These are phyloP conservation scores for Ochlodes sylvanus DNA, from an alignment of 2,888 invertebrate genomes.

Conservation along the genomic window DNA sequence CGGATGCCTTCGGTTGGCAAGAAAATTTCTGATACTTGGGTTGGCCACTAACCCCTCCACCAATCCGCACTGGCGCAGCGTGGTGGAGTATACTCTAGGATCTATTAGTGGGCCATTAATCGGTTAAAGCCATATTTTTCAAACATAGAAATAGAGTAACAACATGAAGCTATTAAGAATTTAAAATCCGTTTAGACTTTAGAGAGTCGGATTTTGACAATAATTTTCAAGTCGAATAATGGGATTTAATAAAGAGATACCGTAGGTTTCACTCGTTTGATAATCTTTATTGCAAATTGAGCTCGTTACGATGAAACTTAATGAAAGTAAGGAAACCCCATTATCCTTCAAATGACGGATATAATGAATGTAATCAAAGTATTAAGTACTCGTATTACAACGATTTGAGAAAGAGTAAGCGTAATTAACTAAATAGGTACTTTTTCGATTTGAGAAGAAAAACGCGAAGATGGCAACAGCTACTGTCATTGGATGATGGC, in stretches of 20 bases:
- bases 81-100: too few species aligned
- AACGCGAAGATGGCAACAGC: too few species aligned
- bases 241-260: conserved; percentile 40
- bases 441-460: too few species aligned
- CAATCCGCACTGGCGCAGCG: too few species aligned
- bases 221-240: conserved; percentile 11
- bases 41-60: too few species aligned
- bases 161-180: neutral
- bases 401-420: neutral
- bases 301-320: conserved; percentile 38
- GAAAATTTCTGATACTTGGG: too few species aligned
- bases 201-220: neutral
- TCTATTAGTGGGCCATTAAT: too few species aligned
- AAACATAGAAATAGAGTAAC: neutral
- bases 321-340: conserved; percentile 35
- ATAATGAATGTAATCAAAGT: neutral
- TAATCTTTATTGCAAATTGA: conserved; percentile 49
- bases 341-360: conserved; percentile 28
- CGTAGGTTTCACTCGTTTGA: conserved; percentile 41
- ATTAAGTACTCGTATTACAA: too few species aligned
- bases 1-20: too few species aligned
- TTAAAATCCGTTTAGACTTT: neutral
- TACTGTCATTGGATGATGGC: too few species aligned
- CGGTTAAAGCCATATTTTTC: too few species aligned
- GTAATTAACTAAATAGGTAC: too few species aligned